phyloP scores from a whole-genome alignment of 2,113 vertebrate genomes.

The Columba janthina region DNA sequence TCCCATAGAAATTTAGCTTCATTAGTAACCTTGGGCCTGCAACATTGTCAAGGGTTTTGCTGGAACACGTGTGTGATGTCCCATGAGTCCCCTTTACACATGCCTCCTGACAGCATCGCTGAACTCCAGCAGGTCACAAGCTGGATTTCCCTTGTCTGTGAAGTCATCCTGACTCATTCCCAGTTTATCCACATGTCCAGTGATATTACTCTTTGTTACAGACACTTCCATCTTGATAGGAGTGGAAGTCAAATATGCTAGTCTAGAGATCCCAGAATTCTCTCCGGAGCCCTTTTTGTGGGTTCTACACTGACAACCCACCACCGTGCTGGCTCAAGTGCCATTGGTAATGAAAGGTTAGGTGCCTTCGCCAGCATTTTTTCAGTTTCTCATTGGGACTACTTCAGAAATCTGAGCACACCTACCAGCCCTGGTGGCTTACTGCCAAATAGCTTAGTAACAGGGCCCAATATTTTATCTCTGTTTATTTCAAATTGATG shows the following conservation, averaged over 20 bases:
- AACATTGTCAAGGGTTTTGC: background rate
- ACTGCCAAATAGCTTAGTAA: background rate
- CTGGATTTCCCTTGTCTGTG: background rate
- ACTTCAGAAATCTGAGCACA: background rate
- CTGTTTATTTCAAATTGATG: background rate
- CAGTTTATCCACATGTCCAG: background rate
- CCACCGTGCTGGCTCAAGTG: background rate
- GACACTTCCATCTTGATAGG: background rate
- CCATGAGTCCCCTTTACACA: background rate
- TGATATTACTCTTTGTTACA: background rate
- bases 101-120: background rate
- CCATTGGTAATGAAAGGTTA: background rate
- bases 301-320: background rate
- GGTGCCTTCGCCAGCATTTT: background rate
- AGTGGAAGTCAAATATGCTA: background rate
- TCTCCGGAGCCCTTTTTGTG: background rate
- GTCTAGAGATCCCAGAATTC: background rate
- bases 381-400: background rate
- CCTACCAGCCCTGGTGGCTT: background rate
- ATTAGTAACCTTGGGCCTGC: background rate
- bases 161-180: background rate
- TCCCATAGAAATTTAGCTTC: background rate
- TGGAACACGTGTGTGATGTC: background rate
- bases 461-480: background rate
- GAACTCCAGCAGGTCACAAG: background rate